These are phyloP conservation scores for Mycalesis mineus DNA, from an alignment of 2,888 invertebrate species.

Conservation along the genomic window DNA sequence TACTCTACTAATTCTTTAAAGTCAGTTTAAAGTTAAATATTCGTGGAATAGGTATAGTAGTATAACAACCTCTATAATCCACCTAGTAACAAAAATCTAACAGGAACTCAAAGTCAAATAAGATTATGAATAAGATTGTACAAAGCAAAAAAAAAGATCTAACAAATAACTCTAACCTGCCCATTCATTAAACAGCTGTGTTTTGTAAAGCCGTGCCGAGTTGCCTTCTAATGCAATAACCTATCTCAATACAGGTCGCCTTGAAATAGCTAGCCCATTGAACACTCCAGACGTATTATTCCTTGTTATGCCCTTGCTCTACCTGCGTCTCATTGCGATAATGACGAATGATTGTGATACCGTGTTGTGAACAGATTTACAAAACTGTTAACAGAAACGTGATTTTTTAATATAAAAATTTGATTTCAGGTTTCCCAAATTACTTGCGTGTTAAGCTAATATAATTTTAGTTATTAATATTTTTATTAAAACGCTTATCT, in stretches of 20 bases:
- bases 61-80: neutral
- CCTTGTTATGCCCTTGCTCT: slow-evolving; percentile 33
- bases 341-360: too few species aligned
- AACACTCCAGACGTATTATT: slow-evolving; percentile 59
- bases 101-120: slow-evolving; percentile 21
- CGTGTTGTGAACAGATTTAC: too few species aligned
- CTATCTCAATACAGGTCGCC: slow-evolving; percentile 69
- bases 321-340: too few species aligned
- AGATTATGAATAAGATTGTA: slow-evolving; percentile 19
- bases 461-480: too few species aligned
- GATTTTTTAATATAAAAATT: too few species aligned
- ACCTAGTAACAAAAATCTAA: slow-evolving; percentile 3
- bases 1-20: too few species aligned
- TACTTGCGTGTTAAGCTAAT: too few species aligned
- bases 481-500: too few species aligned
- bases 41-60: too few species aligned
- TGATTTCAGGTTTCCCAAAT: too few species aligned
- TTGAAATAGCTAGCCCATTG: slow-evolving; percentile 61
- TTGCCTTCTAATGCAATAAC: slow-evolving; percentile 60
- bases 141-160: slow-evolving; percentile 15
- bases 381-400: too few species aligned
- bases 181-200: slow-evolving; percentile 54
- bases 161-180: slow-evolving; percentile 33
- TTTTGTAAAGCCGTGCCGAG: slow-evolving; percentile 51
- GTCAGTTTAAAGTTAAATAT: too few species aligned